Percentiles rank a stretch among this genome's conserved stretches.
Conservation (phyloP, 2,113 vertebrate species). For the Charina bottae region DNA sequence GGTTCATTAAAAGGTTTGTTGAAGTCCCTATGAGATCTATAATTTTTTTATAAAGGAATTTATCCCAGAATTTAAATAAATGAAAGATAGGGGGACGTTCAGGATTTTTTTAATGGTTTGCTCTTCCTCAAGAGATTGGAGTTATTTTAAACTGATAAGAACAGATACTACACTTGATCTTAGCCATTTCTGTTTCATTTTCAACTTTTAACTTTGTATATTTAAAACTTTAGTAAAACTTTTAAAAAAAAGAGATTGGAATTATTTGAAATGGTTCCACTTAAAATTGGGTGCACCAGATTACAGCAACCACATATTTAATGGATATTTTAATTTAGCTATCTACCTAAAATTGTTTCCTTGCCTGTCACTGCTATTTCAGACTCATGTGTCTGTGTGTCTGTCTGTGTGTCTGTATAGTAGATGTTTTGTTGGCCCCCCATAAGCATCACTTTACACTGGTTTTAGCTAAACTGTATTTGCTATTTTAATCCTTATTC, state of each 20-base stretch:
- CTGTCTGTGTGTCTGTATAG: not conserved
- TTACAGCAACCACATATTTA: not conserved
- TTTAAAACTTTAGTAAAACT: too few relatives aligned
- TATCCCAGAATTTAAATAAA: not conserved
- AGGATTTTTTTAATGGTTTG: not conserved
- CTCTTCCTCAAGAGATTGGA: not conserved
- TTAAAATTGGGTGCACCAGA: not conserved
- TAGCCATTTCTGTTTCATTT: too few relatives aligned
- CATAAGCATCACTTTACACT: not conserved
- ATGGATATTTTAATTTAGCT: not conserved
- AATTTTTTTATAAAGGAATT: slow-evolving; percentile 15
- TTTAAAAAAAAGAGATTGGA: not conserved
- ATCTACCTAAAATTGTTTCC: not conserved
- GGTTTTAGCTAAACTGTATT: not conserved
- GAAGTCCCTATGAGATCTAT: not conserved
- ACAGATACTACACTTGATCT: too few relatives aligned
- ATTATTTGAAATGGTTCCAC: not conserved
- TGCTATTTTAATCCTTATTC: not conserved
- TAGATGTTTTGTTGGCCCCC: not conserved
- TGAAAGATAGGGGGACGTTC: not conserved
- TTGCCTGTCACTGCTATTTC: not conserved
- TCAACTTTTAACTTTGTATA: too few relatives aligned
- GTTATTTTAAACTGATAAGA: too few relatives aligned
- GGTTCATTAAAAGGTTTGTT: slow-evolving; percentile 8
- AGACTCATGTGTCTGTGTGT: not conserved